Percentiles rank a stretch among this genome's conserved stretches.
phyloP scores from a whole-genome alignment of 92 coral and sea anemone genomes.

The Porites rus region DNA sequence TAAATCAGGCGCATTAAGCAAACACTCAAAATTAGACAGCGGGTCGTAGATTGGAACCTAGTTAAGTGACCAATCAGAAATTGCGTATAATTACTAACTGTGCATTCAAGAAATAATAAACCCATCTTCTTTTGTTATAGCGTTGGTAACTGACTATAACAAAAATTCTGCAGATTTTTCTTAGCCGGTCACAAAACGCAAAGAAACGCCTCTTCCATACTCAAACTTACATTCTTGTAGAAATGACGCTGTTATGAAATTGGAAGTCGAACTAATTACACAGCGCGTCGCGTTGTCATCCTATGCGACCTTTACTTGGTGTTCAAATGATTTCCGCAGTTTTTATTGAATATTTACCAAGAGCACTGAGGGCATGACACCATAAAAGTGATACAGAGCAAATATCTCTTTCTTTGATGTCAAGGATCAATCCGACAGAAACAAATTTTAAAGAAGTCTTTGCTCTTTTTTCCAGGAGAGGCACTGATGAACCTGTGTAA shows the following conservation, averaged over 20 bases:
- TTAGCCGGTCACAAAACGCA: too few species aligned
- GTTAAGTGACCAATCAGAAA: too few species aligned
- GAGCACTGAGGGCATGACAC: slow-evolving; percentile 11
- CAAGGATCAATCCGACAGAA: neutral
- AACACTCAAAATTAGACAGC: too few species aligned
- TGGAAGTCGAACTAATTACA: neutral
- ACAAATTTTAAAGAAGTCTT: neutral
- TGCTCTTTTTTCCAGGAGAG: neutral
- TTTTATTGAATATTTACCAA: slow-evolving; percentile 48
- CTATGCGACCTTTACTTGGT: slow-evolving; percentile 10
- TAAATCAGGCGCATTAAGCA: too few species aligned
- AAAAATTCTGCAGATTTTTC: too few species aligned
- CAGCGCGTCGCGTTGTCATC: slow-evolving; percentile 12
- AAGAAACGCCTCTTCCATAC: too few species aligned
- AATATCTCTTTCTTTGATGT: slow-evolving; percentile 6
- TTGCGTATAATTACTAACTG: too few species aligned
- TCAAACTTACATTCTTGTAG: neutral
- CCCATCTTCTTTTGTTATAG: too few species aligned
- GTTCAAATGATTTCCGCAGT: slow-evolving; percentile 41
- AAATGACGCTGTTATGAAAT: neutral
- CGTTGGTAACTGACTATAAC: too few species aligned
- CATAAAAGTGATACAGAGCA: slow-evolving; percentile 8
- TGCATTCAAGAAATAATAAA: too few species aligned
- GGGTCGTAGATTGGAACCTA: too few species aligned
- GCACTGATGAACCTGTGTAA: neutral